Base-by-base conservation (phyloP, 1,140 invertebrate species). In the Plectus sambesii region DNA sequence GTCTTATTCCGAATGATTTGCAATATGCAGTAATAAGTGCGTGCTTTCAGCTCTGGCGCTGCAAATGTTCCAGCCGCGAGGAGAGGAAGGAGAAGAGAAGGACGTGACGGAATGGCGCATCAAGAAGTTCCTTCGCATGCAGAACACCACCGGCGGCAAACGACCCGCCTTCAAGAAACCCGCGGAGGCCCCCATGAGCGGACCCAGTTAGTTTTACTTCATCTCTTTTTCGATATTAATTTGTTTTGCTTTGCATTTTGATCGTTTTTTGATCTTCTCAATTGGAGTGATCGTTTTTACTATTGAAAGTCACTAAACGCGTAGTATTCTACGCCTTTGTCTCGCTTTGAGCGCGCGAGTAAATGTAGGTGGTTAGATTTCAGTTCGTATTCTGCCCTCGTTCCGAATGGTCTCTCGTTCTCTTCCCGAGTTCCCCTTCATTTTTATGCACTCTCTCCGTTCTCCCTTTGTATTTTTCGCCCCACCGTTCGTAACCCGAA, bases 131-230 rank as follows among this genome's bases (percentile, higher is more conserved):
- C 51, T 67, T 6, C 51, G 63, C 17, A 68, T 89, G 79, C 87
- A 94, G 63, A 90, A 89, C 60, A 85, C 87, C 42, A 73, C 73
- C n/a, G 75, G 73, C 86, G n/a, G n/a, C n/a, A n/a, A n/a, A n/a
- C 61, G 90, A 93, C 77, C 92, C 87, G 0, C 94, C 89, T 72
- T 94, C 88, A 1, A 79, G 78, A 51, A 71, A 85, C 58, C 93
- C 87, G n/a, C 64, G 6, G 92, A 98, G 72, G 73, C 97, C 38
- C 93, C 93, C 0, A 87, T 97, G n/a, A 72, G 69, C 42, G 94
- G 89, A 15, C 75, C 77, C 47, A 78, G 78, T 72, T 60, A 54
- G 36, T 59, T 37, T 23, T 40, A 46, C 44, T n/a, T 51, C 53
- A 27, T 55, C 47, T n/a, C 52, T 55, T 20, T 24, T 26, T 53